Conservation (phyloP, 2,888 invertebrate genomes). For the Tyria jacobaeae region DNA sequence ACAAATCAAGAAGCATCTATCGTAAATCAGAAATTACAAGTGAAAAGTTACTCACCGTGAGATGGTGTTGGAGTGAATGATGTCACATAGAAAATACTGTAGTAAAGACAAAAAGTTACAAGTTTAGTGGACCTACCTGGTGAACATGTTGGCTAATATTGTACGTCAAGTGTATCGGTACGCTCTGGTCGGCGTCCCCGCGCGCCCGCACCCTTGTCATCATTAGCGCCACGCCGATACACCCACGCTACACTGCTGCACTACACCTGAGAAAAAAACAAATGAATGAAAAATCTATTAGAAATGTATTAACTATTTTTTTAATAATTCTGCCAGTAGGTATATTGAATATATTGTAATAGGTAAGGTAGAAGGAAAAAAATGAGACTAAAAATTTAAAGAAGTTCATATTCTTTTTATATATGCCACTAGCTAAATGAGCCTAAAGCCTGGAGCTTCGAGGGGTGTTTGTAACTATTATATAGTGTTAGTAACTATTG, state of each 20-base stretch:
- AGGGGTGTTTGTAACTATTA: no score
- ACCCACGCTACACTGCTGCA: slow-evolving; percentile 52
- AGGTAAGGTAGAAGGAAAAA: background rate
- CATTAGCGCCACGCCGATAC: slow-evolving; percentile 69
- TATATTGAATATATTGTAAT: background rate
- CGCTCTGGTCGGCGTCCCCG: slow-evolving; percentile 79
- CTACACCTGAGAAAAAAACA: slow-evolving; percentile 48
- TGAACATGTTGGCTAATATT: slow-evolving; percentile 77
- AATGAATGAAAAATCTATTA: no score
- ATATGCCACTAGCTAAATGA: no score
- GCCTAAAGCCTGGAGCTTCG: no score
- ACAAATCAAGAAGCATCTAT: no score
- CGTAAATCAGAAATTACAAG: no score
- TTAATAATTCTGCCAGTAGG: background rate
- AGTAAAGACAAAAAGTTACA: background rate
- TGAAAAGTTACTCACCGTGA: no score
- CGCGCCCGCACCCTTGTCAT: slow-evolving; percentile 77
- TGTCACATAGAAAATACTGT: no score
- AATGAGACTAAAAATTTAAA: no score
- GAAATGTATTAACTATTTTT: background rate
- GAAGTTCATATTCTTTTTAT: no score
- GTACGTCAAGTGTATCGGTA: slow-evolving; percentile 67
- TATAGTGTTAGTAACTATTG: no score
- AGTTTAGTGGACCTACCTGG: slow-evolving; percentile 64
- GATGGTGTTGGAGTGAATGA: no score